phyloP scores from a whole-genome alignment of 2,888 invertebrate species.

The Cerastoderma edule region DNA sequence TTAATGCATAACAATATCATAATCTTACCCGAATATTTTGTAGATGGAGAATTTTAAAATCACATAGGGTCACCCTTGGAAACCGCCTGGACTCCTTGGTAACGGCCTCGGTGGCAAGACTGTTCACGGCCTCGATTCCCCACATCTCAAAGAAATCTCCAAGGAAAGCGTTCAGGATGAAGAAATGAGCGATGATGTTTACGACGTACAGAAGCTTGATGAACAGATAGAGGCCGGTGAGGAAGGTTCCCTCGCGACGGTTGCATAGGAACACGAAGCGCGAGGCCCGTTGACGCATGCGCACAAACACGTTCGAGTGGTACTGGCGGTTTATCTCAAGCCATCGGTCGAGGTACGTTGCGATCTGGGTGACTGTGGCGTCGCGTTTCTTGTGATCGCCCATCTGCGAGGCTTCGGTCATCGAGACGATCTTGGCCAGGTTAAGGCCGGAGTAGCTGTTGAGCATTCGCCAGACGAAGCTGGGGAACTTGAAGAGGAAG shows the following conservation, averaged over 20 bases:
- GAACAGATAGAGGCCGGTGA: slow-evolving; percentile 60
- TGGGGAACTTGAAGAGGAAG: slow-evolving; percentile 67
- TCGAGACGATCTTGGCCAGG: slow-evolving; percentile 57
- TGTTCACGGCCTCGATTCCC: slow-evolving; percentile 54
- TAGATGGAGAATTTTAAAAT: slow-evolving; percentile 62
- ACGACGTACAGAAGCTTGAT: slow-evolving; percentile 55
- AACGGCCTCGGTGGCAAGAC: slow-evolving; percentile 31
- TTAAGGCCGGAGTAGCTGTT: slow-evolving; percentile 67
- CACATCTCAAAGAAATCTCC: slow-evolving; percentile 47
- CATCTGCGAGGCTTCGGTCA: slow-evolving; percentile 55
- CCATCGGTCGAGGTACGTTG: slow-evolving; percentile 68
- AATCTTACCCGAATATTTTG: slow-evolving; percentile 57
- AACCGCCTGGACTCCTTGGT: slow-evolving; percentile 54
- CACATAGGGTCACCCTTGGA: slow-evolving; percentile 65
- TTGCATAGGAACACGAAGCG: slow-evolving; percentile 54
- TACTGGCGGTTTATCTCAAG: slow-evolving; percentile 65
- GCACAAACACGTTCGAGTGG: slow-evolving; percentile 60
- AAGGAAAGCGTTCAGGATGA: slow-evolving; percentile 63
- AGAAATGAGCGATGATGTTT: slow-evolving; percentile 61
- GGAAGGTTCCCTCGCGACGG: slow-evolving; percentile 56
- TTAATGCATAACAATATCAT: too few relatives aligned
- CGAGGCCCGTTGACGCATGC: slow-evolving; percentile 59
- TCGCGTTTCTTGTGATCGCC: slow-evolving; percentile 63
- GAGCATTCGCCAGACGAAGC: slow-evolving; percentile 64
- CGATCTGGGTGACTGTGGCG: slow-evolving; percentile 60